Conservation (phyloP, 2,797 vertebrate genomes). For the Loris lydekkerianus region DNA sequence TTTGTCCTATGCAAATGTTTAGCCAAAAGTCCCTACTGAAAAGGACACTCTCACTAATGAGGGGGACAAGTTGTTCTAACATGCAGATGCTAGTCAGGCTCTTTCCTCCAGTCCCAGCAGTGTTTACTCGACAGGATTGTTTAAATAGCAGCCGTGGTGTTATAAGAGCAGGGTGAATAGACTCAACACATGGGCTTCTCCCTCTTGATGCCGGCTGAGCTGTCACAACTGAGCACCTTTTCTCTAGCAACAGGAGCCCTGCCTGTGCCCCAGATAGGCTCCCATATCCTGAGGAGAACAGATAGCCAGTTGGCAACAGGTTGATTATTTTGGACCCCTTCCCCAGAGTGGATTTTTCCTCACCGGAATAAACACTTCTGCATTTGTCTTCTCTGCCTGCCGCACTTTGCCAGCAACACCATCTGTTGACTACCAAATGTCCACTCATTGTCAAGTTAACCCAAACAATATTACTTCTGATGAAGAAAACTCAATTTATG, state of each 20-base stretch:
- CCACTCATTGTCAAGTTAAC: constrained; percentile 60
- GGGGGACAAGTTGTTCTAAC: constrained; percentile 53
- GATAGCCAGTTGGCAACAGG: constrained; percentile 70
- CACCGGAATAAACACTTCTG: constrained; percentile 65
- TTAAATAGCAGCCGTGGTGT: constrained; percentile 34
- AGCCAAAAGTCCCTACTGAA: constrained; percentile 62
- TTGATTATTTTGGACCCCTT: constrained; percentile 72
- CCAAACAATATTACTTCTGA: constrained; percentile 63
- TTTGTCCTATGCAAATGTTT: constrained; percentile 70
- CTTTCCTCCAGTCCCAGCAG: background rate
- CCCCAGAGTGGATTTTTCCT: constrained; percentile 51
- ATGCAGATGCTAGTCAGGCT: background rate
- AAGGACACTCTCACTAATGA: constrained; percentile 26
- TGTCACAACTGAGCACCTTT: background rate
- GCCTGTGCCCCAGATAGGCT: background rate
- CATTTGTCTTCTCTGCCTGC: constrained; percentile 55
- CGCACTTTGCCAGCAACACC: constrained; percentile 68
- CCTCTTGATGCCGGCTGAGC: background rate
- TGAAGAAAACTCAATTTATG: constrained; percentile 44
- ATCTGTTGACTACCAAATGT: constrained; percentile 69
- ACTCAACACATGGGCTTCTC: constrained; percentile 12
- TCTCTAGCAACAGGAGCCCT: background rate
- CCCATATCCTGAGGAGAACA: constrained; percentile 2
- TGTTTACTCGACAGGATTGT: constrained; percentile 48
- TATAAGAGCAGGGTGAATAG: background rate